Evolutionary conservation across 2,797 vertebrate genomes (phyloP).

Genomic region (Spizella passerina): DNA sequence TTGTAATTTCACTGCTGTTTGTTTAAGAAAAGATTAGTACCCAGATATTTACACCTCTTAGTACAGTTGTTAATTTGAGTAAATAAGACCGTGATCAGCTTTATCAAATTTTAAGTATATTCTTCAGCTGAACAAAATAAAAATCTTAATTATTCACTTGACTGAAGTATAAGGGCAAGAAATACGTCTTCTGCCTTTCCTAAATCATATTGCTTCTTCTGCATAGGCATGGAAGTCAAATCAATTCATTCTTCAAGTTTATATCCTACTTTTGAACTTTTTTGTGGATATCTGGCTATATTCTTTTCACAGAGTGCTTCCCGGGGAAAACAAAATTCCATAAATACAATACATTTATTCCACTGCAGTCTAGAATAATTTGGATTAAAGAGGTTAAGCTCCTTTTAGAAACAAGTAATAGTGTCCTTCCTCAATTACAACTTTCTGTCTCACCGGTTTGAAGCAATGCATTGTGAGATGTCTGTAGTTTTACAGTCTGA

Average conservation of each 20-base stretch:
- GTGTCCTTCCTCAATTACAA: background rate
- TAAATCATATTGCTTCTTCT: background rate
- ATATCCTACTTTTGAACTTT: background rate
- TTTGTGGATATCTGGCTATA: background rate
- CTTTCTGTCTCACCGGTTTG: background rate
- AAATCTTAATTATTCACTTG: background rate
- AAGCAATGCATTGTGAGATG: background rate
- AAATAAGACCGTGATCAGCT: background rate
- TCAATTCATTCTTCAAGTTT: background rate
- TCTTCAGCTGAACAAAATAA: background rate
- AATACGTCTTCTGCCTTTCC: background rate
- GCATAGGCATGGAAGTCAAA: background rate
- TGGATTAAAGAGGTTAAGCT: background rate
- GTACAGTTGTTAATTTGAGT: background rate
- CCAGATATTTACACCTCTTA: background rate
- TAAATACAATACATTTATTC: background rate
- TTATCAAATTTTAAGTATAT: background rate
- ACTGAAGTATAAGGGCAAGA: background rate
- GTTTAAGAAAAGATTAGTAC: background rate
- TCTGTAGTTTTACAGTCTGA: background rate
- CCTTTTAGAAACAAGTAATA: background rate
- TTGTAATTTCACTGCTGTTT: background rate
- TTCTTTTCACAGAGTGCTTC: background rate
- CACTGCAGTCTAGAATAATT: background rate
- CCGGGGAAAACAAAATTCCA: background rate